A percentile compares a stretch with the other conserved stretches of the same genome.
These are phyloP conservation scores for Terebella lapidaria DNA, from an alignment of 2,888 invertebrate species.

Conservation along the genomic window DNA sequence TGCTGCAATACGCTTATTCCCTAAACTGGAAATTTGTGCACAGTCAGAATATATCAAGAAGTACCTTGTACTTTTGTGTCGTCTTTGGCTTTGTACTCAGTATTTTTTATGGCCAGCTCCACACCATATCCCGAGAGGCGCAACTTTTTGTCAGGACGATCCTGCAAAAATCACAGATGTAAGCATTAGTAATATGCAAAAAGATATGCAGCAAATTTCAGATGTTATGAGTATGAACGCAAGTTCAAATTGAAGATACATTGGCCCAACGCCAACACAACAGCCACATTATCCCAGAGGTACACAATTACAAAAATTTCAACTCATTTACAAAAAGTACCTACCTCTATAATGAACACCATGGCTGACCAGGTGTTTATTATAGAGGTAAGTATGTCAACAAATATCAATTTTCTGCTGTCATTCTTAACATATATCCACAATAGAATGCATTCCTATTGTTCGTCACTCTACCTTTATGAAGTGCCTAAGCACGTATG, in stretches of 20 bases:
- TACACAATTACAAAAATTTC: too few species aligned
- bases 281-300: background rate
- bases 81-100: conserved; percentile 98
- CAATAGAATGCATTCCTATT: too few species aligned
- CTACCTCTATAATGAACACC: too few species aligned
- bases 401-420: too few species aligned
- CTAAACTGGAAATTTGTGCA: too few species aligned
- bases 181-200: background rate
- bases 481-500: conserved; percentile 85
- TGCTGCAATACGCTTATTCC: too few species aligned
- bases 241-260: too few species aligned
- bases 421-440: too few species aligned
- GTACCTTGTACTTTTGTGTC: conserved; percentile 62
- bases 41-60: background rate
- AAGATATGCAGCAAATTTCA: background rate
- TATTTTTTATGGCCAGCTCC: conserved; percentile 95
- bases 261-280: too few species aligned
- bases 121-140: conserved; percentile 95
- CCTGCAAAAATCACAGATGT: background rate
- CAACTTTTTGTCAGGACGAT: conserved; percentile 58
- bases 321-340: too few species aligned
- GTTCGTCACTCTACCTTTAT: conserved; percentile 71
- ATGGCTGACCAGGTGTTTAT: too few species aligned
- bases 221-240: background rate
- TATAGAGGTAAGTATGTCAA: too few species aligned